Evolutionary conservation across 2,888 invertebrate species (phyloP).

Genomic region (Hoplodrina blanda): DNA sequence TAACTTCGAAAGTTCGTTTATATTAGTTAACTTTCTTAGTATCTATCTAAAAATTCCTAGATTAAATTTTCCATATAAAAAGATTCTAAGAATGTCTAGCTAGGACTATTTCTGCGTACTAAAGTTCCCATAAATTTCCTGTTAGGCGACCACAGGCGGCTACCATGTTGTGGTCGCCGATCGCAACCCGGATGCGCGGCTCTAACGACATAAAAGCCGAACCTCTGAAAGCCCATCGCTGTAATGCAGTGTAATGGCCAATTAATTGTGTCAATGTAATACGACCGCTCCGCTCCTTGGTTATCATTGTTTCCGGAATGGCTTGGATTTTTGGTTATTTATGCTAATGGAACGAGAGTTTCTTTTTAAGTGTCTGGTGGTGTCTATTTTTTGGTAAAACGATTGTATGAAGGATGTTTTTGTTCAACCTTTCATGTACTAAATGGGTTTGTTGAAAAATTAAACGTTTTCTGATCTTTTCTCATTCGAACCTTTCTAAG

Average conservation of each 20-base stretch:
- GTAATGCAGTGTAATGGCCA: slow-evolving; percentile 55
- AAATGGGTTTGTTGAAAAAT: slow-evolving; percentile 1
- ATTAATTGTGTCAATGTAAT: slow-evolving; percentile 61
- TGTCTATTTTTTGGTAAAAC: slow-evolving; percentile 7
- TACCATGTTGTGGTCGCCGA: slow-evolving; percentile 56
- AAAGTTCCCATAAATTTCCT: slow-evolving; percentile 57
- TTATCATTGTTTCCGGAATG: slow-evolving; percentile 51
- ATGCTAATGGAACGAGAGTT: slow-evolving; percentile 36
- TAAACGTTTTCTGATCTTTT: neutral
- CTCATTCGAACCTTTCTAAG: neutral
- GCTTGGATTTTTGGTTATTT: slow-evolving; percentile 36
- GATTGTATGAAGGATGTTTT: neutral
- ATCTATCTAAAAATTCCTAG: neutral
- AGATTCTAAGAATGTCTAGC: slow-evolving; percentile 27
- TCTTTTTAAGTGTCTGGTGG: slow-evolving; percentile 6
- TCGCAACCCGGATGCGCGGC: slow-evolving; percentile 52
- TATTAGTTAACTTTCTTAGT: slow-evolving; percentile 5
- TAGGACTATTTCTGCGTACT: slow-evolving; percentile 28
- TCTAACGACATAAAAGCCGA: slow-evolving; percentile 48
- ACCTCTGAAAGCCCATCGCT: slow-evolving; percentile 49
- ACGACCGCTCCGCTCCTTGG: slow-evolving; percentile 46
- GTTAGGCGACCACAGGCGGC: slow-evolving; percentile 57
- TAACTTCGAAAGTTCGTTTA: neutral
- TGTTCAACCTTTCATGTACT: neutral
- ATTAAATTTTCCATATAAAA: slow-evolving; percentile 9